phyloP scores from a whole-genome alignment of 2,888 invertebrate genomes.

The Anticlea derivata region DNA sequence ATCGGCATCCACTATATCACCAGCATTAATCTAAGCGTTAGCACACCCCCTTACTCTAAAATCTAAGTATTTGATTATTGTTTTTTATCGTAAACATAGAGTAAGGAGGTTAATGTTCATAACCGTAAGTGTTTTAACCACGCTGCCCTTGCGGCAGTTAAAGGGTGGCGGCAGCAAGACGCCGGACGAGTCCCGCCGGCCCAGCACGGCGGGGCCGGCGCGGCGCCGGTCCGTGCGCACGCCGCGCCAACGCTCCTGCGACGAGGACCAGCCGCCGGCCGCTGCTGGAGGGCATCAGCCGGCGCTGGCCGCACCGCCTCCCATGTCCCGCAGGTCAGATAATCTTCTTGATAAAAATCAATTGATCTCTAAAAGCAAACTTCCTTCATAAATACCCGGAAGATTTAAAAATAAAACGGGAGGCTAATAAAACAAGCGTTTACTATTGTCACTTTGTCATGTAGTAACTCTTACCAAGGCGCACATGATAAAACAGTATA shows the following conservation, averaged over 20 bases:
- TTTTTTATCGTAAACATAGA: background rate
- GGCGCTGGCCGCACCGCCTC: constrained; percentile 87
- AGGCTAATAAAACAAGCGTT: too few species aligned
- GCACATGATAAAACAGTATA: too few species aligned
- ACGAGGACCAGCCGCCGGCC: constrained; percentile 85
- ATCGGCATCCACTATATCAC: too few species aligned
- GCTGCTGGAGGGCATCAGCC: constrained; percentile 61
- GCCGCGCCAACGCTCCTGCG: constrained; percentile 91
- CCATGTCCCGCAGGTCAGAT: constrained; percentile 87
- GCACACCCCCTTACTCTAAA: too few species aligned
- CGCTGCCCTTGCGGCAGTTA: constrained; percentile 85
- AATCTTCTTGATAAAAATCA: background rate
- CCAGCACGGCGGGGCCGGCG: constrained; percentile 85
- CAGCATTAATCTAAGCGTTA: too few species aligned
- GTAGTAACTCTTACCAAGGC: too few species aligned
- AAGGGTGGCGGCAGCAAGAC: constrained; percentile 86
- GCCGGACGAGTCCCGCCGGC: constrained; percentile 83
- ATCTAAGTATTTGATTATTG: too few species aligned
- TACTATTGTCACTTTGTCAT: too few species aligned
- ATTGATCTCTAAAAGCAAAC: too few species aligned
- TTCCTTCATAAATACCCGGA: too few species aligned
- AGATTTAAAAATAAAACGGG: too few species aligned
- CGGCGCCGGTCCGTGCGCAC: constrained; percentile 85
- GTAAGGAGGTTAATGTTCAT: constrained; percentile 9
- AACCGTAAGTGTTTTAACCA: constrained; percentile 62